phyloP scores from a whole-genome alignment of 2,888 invertebrate species.

The Harmothoe impar region DNA sequence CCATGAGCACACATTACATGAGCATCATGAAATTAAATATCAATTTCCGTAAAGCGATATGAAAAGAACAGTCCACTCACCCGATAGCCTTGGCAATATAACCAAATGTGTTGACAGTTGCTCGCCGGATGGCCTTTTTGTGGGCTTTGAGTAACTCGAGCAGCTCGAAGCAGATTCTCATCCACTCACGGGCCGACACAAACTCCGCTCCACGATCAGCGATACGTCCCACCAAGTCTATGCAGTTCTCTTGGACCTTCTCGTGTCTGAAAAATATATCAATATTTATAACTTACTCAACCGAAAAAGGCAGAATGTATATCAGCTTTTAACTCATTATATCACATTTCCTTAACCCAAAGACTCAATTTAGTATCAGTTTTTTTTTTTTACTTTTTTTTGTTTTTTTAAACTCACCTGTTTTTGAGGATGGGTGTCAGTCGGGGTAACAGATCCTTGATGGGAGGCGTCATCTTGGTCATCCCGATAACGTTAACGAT shows the following conservation, averaged over 20 bases:
- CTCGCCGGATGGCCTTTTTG: constrained; percentile 98
- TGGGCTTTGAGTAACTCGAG: constrained; percentile 98
- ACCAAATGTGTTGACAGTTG: constrained; percentile 99
- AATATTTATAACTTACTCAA: not conserved
- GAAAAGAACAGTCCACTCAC: constrained; percentile 82
- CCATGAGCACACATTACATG: too few relatives aligned
- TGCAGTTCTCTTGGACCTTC: constrained; percentile 99
- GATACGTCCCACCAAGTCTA: constrained; percentile 98
- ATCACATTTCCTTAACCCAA: not conserved
- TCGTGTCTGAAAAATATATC: constrained; percentile 84
- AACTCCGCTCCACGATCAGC: constrained; percentile 99
- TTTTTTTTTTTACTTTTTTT: too few relatives aligned
- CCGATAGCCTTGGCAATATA: constrained; percentile 99
- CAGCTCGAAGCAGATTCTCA: constrained; percentile 99
- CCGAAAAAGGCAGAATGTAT: not conserved
- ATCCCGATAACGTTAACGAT: constrained; percentile 99
- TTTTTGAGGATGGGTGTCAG: constrained; percentile 99
- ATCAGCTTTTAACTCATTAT: not conserved
- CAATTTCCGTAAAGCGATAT: too few relatives aligned
- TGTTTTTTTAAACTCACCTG: constrained; percentile 86
- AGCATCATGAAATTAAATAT: too few relatives aligned
- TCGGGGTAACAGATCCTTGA: constrained; percentile 97
- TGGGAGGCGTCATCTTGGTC: constrained; percentile 99
- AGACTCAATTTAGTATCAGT: not conserved
- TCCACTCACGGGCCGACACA: constrained; percentile 99